Conservation (phyloP, 2,888 invertebrate species). For the Ennomos erosarius region DNA sequence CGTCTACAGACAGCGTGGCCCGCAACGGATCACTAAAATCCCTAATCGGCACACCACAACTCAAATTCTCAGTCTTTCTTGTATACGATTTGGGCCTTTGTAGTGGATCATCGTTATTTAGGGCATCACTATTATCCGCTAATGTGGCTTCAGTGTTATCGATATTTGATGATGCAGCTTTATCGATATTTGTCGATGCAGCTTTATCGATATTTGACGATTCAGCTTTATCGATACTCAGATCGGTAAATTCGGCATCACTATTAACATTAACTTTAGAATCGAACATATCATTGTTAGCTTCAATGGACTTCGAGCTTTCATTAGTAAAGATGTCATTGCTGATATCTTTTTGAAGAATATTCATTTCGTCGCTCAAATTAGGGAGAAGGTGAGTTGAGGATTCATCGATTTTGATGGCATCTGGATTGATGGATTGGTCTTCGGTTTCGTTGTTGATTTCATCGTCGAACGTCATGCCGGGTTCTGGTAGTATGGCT, state of each 20-base stretch:
- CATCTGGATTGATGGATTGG: background rate
- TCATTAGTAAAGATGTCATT: constrained; percentile 27
- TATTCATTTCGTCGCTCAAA: background rate
- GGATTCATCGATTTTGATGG: constrained; percentile 9
- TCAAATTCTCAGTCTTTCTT: constrained; percentile 69
- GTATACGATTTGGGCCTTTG: constrained; percentile 55
- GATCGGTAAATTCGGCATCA: constrained; percentile 24
- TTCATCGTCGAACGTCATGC: constrained; percentile 71
- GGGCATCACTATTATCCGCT: background rate
- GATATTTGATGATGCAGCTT: too few relatives aligned
- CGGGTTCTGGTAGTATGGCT: constrained; percentile 74
- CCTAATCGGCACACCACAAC: constrained; percentile 85
- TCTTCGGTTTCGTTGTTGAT: constrained; percentile 42
- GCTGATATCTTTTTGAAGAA: constrained; percentile 16
- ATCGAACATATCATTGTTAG: constrained; percentile 22
- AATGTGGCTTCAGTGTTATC: background rate
- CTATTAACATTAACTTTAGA: constrained; percentile 7
- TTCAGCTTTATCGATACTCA: constrained; percentile 31
- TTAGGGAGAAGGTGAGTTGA: background rate
- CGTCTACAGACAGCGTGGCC: constrained; percentile 75
- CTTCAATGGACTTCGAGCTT: constrained; percentile 24
- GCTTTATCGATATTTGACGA: background rate
- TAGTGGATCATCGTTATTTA: constrained; percentile 54
- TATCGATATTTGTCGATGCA: too few relatives aligned
- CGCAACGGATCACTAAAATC: constrained; percentile 95